Evolutionary conservation across 2,113 vertebrate species (phyloP).

Genomic region (human (Homo sapiens)): DNA sequence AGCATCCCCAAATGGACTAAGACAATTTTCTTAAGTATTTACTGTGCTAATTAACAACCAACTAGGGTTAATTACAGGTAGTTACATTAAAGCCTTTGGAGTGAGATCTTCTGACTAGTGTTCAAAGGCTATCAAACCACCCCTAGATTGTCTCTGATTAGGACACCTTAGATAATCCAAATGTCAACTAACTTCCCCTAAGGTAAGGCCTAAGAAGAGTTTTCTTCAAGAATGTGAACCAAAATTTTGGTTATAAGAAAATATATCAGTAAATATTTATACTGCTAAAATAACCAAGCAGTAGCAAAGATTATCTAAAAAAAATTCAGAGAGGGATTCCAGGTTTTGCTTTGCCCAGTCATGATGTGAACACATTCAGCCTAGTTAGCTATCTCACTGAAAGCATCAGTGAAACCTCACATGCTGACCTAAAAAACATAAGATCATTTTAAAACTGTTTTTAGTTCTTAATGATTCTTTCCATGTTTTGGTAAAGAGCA

Average conservation of each 20-base stretch:
- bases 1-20: neutral
- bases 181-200: neutral
- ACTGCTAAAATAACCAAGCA: neutral
- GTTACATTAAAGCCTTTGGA: neutral
- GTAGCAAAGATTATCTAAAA: neutral
- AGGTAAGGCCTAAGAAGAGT: neutral
- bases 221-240: neutral
- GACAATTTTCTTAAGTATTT: neutral
- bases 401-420: neutral
- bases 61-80: neutral
- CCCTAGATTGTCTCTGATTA: neutral
- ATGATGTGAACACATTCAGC: neutral
- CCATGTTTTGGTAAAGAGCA: neutral
- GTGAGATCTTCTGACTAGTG: neutral
- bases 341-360: neutral
- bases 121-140: neutral
- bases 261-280: neutral
- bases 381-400: neutral
- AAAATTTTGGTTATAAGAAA: neutral
- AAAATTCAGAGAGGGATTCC: neutral
- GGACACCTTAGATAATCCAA: neutral
- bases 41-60: neutral
- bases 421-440: neutral
- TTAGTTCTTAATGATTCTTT: neutral
- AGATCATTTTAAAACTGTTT: neutral